Percentiles rank a stretch among this genome's conserved stretches.
phyloP scores from a whole-genome alignment of 2,113 vertebrate species.

The Pantherophis guttatus region DNA sequence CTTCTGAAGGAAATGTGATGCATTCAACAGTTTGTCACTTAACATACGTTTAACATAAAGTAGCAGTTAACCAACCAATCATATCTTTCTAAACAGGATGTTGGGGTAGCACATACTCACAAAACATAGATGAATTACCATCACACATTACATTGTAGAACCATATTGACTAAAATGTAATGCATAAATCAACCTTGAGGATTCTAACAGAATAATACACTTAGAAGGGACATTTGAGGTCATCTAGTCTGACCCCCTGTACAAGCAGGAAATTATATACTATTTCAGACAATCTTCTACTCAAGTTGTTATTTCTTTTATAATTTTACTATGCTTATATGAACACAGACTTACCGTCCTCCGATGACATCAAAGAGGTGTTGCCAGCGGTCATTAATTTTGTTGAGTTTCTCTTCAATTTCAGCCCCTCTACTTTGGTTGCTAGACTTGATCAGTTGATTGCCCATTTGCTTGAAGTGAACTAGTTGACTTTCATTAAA shows the following conservation, averaged over 20 bases:
- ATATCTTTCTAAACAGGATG: background rate
- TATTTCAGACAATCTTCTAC: background rate
- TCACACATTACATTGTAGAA: background rate
- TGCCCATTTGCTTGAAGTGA: slow-evolving; percentile 86
- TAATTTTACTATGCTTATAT: background rate
- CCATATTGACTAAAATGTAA: background rate
- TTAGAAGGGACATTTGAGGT: background rate
- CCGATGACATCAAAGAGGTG: slow-evolving; percentile 92
- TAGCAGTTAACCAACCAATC: background rate
- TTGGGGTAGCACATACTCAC: background rate
- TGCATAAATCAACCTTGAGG: background rate
- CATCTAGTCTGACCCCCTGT: background rate
- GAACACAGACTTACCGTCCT: slow-evolving; percentile 77
- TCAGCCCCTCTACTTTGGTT: slow-evolving; percentile 80
- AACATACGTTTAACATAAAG: background rate
- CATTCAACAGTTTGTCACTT: background rate
- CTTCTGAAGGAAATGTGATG: background rate
- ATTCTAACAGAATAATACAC: background rate
- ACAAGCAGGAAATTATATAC: background rate
- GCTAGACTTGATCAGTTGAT: slow-evolving; percentile 87
- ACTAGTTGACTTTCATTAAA: slow-evolving; percentile 88
- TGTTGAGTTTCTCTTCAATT: slow-evolving; percentile 86
- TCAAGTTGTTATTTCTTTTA: background rate
- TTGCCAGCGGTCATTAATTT: slow-evolving; percentile 88
- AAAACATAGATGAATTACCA: background rate